These are phyloP conservation scores for Aphodius granarius DNA, from an alignment of 2,888 invertebrate genomes.

Conservation along the genomic window DNA sequence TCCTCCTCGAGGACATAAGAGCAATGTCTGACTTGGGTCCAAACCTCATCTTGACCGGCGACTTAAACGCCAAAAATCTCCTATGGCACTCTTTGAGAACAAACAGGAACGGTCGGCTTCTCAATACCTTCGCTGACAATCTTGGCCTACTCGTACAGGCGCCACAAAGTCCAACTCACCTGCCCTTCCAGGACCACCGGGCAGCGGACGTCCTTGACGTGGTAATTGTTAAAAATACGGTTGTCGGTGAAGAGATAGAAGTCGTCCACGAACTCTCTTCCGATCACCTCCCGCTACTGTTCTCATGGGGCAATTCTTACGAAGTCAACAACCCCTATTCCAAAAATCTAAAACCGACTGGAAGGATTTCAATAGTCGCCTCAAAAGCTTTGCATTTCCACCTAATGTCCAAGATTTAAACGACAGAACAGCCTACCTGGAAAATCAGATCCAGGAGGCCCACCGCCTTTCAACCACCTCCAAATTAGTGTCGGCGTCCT, in stretches of 20 bases:
- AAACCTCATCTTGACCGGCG: not conserved
- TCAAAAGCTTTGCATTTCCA: not conserved
- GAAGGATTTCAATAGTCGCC: not conserved
- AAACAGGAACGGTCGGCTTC: not conserved
- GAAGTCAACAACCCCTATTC: not conserved
- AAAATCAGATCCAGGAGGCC: not conserved
- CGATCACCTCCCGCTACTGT: not conserved
- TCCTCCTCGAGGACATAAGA: not conserved
- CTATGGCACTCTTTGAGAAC: not conserved
- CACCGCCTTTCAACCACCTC: not conserved
- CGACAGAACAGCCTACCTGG: not conserved
- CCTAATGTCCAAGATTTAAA: not conserved
- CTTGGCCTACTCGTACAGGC: not conserved
- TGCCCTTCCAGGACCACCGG: not conserved
- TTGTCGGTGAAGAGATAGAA: not conserved
- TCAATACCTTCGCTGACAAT: not conserved
- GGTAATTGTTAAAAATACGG: not conserved
- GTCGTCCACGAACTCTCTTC: not conserved
- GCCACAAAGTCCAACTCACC: not conserved
- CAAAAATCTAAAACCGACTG: not conserved
- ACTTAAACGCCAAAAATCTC: not conserved
- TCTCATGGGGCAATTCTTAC: not conserved
- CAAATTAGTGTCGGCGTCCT: not conserved
- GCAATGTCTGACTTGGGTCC: not conserved
- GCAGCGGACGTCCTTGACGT: not conserved